These are phyloP conservation scores for Aphis gossypii DNA, from an alignment of 1,140 invertebrate genomes.

Conservation along the genomic window DNA sequence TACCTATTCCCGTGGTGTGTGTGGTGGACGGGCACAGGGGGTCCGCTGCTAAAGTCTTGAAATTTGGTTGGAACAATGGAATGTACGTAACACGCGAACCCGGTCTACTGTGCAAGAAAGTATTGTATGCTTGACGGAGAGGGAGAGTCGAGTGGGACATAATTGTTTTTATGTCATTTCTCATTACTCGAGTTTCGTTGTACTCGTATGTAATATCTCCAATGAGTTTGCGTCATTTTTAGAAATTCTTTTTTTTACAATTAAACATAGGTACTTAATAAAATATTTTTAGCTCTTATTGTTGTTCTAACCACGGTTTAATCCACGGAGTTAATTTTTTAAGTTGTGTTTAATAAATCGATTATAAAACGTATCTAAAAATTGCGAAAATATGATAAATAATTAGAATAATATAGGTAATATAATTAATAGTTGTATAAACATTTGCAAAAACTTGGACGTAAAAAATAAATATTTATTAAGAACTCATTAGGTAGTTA, in stretches of 20 bases:
- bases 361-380: neutral
- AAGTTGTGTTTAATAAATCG: neutral
- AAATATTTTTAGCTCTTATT: neutral
- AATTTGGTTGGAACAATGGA: constrained; percentile 32
- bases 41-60: constrained; percentile 20
- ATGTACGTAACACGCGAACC: constrained; percentile 30
- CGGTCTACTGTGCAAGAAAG: neutral
- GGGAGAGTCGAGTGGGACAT: neutral
- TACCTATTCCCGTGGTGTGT: constrained; percentile 5
- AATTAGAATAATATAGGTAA: neutral
- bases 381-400: neutral
- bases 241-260: neutral
- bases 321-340: neutral
- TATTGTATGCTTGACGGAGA: neutral
- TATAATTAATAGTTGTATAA: neutral
- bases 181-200: neutral
- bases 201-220: neutral
- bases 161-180: constrained; percentile 29
- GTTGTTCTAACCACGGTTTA: neutral
- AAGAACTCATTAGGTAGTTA: too few relatives aligned
- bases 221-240: neutral
- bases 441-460: neutral
- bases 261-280: neutral
- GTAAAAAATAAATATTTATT: neutral
- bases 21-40: neutral